Evolutionary conservation across 2,113 vertebrate species (phyloP), one percentile per base, ranked within the genome.

Genomic region (Halichoeres trimaculatus): DNA sequence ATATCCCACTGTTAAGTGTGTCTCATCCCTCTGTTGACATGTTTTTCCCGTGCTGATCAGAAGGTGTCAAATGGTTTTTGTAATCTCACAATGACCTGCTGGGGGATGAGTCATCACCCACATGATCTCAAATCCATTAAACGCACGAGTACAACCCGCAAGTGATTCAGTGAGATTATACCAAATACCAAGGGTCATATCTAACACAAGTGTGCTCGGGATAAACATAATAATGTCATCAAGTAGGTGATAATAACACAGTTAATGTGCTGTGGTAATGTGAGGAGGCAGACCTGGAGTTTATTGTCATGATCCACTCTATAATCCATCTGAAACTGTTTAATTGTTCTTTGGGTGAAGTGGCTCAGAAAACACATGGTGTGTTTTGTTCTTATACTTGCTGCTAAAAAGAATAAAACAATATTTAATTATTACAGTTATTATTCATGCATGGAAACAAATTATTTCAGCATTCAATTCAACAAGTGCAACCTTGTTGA

Each of bases 191-290:
- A 14, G 43, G 43, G 43, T 19, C 43, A 45, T 8, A 45, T 45
- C 17, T 19, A 19, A 14, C 43, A 17, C 43, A 3, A 19, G 13
- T 68, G 43, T 35, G 30, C n/a, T 20, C 3, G 14, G 9, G 6
- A 54, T 16, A 34, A 45, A 56, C 14, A 11, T 17, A 16, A 63
- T 23, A 41, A 1, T 35, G 24, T 22, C 52, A 34, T 68, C 19
- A 23, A 11, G 52, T 17, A 35, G 65, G 45, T n/a, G 40, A 35
- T 36, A 19, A 58, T 38, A 26, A 48, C 54, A 50, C 6, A 22
- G 43, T 50, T 57, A 58, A 69, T 38, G 54, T 17, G 22, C 38
- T 56, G 52, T 36, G 66, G 24, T 38, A n/a, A 50, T 70, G 43
- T 58, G 20, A 58, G 8, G 45, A 50, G 43, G 55, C 55, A 10